Base-by-base conservation (phyloP, 2,888 invertebrate species). In the Drosophila vallismaia region DNA sequence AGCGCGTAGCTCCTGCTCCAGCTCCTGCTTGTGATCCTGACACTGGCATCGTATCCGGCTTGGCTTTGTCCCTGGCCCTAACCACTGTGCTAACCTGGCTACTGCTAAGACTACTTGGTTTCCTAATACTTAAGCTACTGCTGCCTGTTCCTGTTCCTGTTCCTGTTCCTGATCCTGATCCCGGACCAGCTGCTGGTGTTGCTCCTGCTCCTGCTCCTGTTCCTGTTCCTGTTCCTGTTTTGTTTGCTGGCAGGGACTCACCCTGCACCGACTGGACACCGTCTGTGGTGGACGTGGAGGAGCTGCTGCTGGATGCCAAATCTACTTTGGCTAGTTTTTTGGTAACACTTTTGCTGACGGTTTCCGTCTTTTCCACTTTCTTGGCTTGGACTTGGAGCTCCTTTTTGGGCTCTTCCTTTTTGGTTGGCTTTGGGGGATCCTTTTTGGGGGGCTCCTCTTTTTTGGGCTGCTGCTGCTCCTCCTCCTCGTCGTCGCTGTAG, bases 171-270 rank as follows among this genome's bases (percentile, higher is more conserved):
- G 19, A 19, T 19, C 14, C 14, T 33, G 52, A 28, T 70, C 28
- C 51, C 44, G 49, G 36, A 46, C 24, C 24, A 55, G 24, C 46
- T 71, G 40, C 26, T 42, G 59, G 29, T 59, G 54, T 28, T 38
- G 56, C 44, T 62, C 55, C 53, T 14, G 19, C 19, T 19, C 19
- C 19, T 19, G 19, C 19, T 19, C 19, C 19, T 58, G 57, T 12
- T 62, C 55, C 53, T 14, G 19, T 2, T 19, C 19, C 19, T 19
- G 19, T 2, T 19, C 19, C 19, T 58, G 57, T 12, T 62, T 81
- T 42, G 8, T 42, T 42, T 69, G 94, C 93, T 89, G 94, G 93
- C 90, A 94, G 94, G 87, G 94, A 95, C 95, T 95, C 95, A 95
- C 95, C 95, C 93, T 95, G 86, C 55, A 78, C 82, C 36, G 36